These are phyloP conservation scores for Meriones psammophilus DNA, from an alignment of 2,797 vertebrate genomes.

Conservation along the genomic window DNA sequence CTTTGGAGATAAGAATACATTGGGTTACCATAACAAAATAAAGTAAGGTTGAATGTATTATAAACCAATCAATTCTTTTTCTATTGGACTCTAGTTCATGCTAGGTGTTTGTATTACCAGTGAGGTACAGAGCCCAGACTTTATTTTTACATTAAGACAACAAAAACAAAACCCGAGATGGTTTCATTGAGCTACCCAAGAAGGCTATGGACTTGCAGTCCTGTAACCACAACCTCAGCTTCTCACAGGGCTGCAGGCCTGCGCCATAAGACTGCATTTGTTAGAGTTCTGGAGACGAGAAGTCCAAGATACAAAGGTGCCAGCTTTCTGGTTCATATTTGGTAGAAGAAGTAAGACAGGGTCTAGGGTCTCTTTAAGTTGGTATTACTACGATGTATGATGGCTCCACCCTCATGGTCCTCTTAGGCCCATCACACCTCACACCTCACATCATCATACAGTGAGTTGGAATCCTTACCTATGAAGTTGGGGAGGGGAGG, in stretches of 20 bases:
- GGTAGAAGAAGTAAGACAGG: not conserved
- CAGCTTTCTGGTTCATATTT: not conserved
- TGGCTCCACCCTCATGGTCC: not conserved
- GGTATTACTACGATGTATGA: not conserved
- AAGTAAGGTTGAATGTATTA: not conserved
- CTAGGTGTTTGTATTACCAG: no score
- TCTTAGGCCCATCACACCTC: no score
- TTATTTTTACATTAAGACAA: not conserved
- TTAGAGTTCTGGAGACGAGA: not conserved
- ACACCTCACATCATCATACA: not conserved
- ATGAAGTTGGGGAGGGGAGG: not conserved
- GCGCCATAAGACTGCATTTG: not conserved
- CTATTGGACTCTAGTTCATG: not conserved
- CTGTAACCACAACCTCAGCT: not conserved
- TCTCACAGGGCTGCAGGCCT: not conserved
- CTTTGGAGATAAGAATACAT: not conserved
- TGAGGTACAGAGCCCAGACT: not conserved
- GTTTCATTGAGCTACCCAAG: not conserved
- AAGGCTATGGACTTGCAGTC: not conserved
- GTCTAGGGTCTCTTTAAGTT: not conserved
- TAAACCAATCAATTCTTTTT: not conserved
- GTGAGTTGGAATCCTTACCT: not conserved
- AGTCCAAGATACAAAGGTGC: not conserved
- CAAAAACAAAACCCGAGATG: not conserved
- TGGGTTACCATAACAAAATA: not conserved